Conservation (phyloP, 2,113 vertebrate species). For the Myiagra hebetior region DNA sequence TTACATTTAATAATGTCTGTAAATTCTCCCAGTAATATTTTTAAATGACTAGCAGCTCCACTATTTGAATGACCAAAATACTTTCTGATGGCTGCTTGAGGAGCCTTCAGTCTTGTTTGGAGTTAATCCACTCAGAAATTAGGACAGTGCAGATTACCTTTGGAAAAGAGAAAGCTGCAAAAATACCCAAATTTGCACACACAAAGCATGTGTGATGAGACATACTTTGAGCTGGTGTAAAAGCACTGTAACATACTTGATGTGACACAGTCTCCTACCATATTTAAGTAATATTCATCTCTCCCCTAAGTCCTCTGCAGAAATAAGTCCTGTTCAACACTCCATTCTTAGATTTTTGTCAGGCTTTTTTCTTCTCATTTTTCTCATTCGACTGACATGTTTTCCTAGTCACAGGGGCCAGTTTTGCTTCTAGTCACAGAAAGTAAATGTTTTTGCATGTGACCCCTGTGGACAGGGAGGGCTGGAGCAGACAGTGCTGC, state of each 20-base stretch:
- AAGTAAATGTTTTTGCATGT: neutral
- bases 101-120: neutral
- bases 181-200: neutral
- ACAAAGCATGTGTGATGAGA: neutral
- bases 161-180: neutral
- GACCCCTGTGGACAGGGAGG: neutral
- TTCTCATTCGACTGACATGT: neutral
- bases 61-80: slow-evolving; percentile 25
- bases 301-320: neutral
- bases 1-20: neutral
- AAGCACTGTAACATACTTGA: neutral
- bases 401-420: neutral
- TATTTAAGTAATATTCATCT: neutral
- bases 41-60: neutral
- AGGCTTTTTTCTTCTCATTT: neutral
- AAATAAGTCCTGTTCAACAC: neutral
- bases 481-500: neutral
- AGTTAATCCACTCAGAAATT: slow-evolving; percentile 21
- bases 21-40: neutral
- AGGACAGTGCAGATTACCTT: slow-evolving; percentile 1
- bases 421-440: neutral
- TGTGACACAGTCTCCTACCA: neutral
- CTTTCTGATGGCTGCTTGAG: slow-evolving; percentile 5
- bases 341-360: neutral
- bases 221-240: neutral